Evolutionary conservation across 2,797 vertebrate genomes (phyloP), one percentile per base, ranked within the genome.

Genomic region (Tachyglossus aculeatus): DNA sequence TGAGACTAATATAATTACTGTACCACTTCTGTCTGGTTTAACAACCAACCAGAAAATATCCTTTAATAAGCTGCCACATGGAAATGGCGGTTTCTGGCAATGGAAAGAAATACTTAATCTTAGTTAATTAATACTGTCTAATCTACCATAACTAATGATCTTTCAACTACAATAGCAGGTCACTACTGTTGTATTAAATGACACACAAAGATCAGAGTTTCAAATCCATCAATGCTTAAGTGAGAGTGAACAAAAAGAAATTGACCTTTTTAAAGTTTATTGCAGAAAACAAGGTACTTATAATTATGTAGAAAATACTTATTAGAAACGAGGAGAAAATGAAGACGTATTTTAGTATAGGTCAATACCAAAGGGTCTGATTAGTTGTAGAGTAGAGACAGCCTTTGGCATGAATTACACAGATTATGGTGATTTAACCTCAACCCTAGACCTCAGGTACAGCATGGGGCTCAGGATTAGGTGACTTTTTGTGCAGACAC

Each of bases 61-160:
- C 72, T 70, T 74, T 79, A 75, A 74, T 72, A 57, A 70, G 60
- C 78, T 76, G 70, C 76, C 71, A 76, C 40, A 34, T 47, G 14
- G 47, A 69, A 75, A 55, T 77, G 79, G 70, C 67, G 66, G 77
- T 58, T 74, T 31, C 56, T 65, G 75, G 61, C 19, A 63, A 31
- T 59, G 78, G 62, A 74, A 80, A 84, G 74, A 74, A 72, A 71
- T 68, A 63, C 70, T 85, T 83, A 66, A 81, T 85, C 79, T 75
- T 44, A 43, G 63, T 44, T 88, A 83, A 87, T 89, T 89, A 89
- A 71, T 39, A 27, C 67, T 37, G 63, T 31, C 76, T 84, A 84
- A 87, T 85, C 79, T 71, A 72, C 25, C 84, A 76, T 77, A 81
- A 84, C 86, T 89, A 87, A 89, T 39, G 79, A 87, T 83, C 77